A percentile compares a stretch with the other conserved stretches of the same genome.
phyloP scores from a whole-genome alignment of 2,113 vertebrate species.

The Prietella phreatophila region DNA sequence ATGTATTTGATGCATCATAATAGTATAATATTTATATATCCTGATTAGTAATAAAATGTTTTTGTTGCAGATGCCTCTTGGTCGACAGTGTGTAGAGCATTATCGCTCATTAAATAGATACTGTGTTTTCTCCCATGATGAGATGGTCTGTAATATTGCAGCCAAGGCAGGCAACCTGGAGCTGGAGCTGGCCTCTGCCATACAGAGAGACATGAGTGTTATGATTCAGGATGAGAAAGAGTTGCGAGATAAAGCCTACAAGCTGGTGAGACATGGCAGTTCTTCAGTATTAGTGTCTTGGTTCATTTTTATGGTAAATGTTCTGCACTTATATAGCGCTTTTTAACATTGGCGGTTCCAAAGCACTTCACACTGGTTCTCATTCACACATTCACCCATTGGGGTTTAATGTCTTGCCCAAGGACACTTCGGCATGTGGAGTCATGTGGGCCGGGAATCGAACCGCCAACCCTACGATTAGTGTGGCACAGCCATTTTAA shows the following conservation, averaged over 20 bases:
- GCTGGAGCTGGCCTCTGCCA: constrained; percentile 81
- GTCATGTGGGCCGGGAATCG: too few species aligned
- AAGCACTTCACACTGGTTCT: too few species aligned
- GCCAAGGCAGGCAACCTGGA: constrained; percentile 81
- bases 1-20: background rate
- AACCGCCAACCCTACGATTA: too few species aligned
- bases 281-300: background rate
- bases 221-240: constrained; percentile 85
- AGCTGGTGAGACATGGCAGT: constrained; percentile 75
- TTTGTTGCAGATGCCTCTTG: constrained; percentile 80
- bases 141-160: constrained; percentile 96
- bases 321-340: too few species aligned
- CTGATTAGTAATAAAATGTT: background rate
- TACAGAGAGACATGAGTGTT: constrained; percentile 84
- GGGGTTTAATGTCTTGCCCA: too few species aligned
- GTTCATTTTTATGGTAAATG: background rate
- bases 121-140: constrained; percentile 96
- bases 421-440: too few species aligned
- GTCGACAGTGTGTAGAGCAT: constrained; percentile 88
- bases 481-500: too few species aligned
- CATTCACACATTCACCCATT: too few species aligned
- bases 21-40: background rate
- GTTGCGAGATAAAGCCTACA: constrained; percentile 78
- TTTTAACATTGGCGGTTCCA: too few species aligned
- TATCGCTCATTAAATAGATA: constrained; percentile 90